Conservation (phyloP, 53 echinoderm and acorn worm genomes). For the Luidia sarsii region DNA sequence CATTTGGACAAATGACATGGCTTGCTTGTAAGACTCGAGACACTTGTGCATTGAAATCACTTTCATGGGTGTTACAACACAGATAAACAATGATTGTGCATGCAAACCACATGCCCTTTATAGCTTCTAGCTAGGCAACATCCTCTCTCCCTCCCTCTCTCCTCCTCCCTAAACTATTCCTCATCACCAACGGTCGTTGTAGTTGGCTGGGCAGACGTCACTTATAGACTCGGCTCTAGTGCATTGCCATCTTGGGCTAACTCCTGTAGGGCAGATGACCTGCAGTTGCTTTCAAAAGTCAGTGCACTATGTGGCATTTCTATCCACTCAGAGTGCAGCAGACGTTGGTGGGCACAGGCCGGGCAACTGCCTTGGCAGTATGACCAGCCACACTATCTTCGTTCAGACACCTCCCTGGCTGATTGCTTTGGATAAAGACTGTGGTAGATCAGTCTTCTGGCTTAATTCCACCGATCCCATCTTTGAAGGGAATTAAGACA, state of each 20-base stretch:
- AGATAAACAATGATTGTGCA: constrained; percentile 39
- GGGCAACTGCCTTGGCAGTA: neutral
- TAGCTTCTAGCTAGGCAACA: no score
- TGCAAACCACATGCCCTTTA: constrained; percentile 28
- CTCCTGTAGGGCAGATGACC: constrained; percentile 16
- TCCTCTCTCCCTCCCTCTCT: neutral
- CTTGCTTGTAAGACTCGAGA: neutral
- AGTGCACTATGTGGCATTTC: constrained; percentile 33
- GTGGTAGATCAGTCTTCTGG: constrained; percentile 22
- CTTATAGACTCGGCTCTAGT: neutral
- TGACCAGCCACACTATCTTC: constrained; percentile 16
- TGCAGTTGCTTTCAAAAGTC: constrained; percentile 25
- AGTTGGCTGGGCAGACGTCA: constrained; percentile 30
- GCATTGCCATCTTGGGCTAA: constrained; percentile 37
- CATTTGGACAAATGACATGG: constrained; percentile 34
- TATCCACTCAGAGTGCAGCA: neutral
- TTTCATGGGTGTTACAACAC: constrained; percentile 45
- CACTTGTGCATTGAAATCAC: constrained; percentile 2
- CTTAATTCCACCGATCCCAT: constrained; percentile 33
- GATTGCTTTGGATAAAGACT: constrained; percentile 37
- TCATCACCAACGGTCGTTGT: constrained; percentile 1
- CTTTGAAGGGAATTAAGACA: constrained; percentile 45
- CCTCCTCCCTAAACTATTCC: neutral
- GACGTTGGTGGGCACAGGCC: neutral
- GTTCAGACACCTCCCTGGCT: constrained; percentile 52